Conservation (phyloP, 2,113 vertebrate species). For the Bubo scandiacus region DNA sequence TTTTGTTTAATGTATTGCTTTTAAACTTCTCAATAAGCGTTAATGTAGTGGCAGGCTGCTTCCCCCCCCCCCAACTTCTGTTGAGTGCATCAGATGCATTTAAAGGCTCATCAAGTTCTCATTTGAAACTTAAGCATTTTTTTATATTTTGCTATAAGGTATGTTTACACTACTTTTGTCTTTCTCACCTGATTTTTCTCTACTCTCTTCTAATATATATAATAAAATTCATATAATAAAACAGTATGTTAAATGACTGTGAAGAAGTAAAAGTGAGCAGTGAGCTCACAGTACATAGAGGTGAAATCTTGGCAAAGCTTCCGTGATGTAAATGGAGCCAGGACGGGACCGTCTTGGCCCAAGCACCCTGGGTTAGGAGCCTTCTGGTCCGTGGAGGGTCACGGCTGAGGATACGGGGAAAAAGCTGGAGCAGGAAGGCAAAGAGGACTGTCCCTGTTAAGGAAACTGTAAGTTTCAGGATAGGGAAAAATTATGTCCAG, state of each 20-base stretch:
- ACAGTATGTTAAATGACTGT: accelerated
- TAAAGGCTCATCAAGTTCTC: background rate
- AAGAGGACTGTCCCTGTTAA: background rate
- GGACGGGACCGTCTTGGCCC: accelerated
- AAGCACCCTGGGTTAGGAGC: background rate
- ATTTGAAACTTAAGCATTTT: background rate
- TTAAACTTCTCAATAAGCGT: background rate
- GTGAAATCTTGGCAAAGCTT: background rate
- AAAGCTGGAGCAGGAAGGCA: background rate
- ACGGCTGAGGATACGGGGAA: no score
- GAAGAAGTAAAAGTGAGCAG: background rate
- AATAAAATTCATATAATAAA: no score
- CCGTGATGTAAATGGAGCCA: accelerated
- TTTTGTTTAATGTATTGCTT: background rate
- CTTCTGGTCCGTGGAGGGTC: background rate
- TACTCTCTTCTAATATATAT: background rate
- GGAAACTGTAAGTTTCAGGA: background rate
- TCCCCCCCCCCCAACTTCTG: background rate
- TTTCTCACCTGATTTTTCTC: background rate
- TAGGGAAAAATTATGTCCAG: accelerated
- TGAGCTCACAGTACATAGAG: accelerated
- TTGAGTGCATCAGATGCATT: background rate
- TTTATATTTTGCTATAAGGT: background rate
- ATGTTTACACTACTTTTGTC: background rate
- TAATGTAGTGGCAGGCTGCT: background rate